These are phyloP conservation scores for Leucoraja erinaceus DNA, from an alignment of 2,113 vertebrate species.

Conservation along the genomic window DNA sequence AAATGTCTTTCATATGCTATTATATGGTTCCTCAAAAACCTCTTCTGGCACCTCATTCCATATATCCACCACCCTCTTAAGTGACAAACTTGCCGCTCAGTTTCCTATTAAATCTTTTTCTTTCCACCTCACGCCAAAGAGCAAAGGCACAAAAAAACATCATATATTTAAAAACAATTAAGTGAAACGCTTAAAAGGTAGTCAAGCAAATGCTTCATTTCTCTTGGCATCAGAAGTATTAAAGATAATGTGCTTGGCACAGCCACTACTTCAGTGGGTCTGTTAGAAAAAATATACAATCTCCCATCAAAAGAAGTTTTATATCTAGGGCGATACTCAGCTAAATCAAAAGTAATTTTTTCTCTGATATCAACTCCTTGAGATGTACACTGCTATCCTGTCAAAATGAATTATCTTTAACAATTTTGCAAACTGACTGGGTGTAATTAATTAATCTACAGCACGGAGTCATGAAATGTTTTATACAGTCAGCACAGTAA, in stretches of 20 bases:
- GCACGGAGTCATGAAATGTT: neutral
- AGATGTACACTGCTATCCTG: neutral
- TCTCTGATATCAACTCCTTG: neutral
- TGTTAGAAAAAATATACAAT: neutral
- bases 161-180: neutral
- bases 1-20: no score
- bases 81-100: no score
- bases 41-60: no score
- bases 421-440: neutral
- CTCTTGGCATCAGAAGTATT: neutral
- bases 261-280: neutral
- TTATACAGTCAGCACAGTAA: neutral
- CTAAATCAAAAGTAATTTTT: neutral
- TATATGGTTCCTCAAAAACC: no score
- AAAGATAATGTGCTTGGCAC: neutral
- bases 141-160: neutral
- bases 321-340: neutral
- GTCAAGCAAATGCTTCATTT: neutral
- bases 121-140: no score
- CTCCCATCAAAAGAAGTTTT: neutral
- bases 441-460: conserved; percentile 33
- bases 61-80: no score
- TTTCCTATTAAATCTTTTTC: no score
- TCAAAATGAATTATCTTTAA: neutral
- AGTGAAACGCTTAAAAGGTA: neutral